Evolutionary conservation across 2,888 invertebrate species (phyloP).

Genomic region (Brachypalpus laphriformis): DNA sequence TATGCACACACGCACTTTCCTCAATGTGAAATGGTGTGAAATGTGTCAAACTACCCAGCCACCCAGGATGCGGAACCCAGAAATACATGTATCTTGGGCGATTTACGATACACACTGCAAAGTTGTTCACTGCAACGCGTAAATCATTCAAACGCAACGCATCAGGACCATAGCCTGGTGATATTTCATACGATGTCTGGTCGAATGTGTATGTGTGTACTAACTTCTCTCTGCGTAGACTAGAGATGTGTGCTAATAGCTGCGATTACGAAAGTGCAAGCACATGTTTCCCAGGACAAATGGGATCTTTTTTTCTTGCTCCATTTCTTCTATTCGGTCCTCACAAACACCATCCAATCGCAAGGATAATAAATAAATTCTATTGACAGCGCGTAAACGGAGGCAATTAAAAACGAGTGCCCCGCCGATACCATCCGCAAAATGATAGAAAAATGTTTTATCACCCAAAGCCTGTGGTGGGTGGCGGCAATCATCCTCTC

Average conservation of each 20-base stretch:
- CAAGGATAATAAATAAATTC: slow-evolving; percentile 62
- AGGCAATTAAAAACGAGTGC: slow-evolving; percentile 66
- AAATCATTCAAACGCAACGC: slow-evolving; percentile 70
- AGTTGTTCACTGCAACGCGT: slow-evolving; percentile 65
- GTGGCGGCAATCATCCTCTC: slow-evolving; percentile 36
- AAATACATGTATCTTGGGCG: slow-evolving; percentile 50
- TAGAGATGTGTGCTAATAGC: slow-evolving; percentile 12
- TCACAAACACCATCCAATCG: neutral
- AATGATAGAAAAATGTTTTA: slow-evolving; percentile 34
- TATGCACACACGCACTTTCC: neutral
- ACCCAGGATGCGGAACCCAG: slow-evolving; percentile 44
- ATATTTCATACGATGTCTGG: slow-evolving; percentile 59
- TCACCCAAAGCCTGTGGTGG: neutral
- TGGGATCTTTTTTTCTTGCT: neutral
- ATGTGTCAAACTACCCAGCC: slow-evolving; percentile 26
- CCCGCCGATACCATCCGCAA: slow-evolving; percentile 25
- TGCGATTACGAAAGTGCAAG: slow-evolving; percentile 44
- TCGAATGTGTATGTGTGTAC: neutral
- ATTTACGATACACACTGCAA: slow-evolving; percentile 63
- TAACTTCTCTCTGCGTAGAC: neutral
- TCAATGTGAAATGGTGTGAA: slow-evolving; percentile 40
- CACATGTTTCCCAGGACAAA: slow-evolving; percentile 19
- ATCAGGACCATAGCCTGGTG: slow-evolving; percentile 62
- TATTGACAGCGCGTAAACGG: slow-evolving; percentile 68
- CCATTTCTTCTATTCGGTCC: neutral